A percentile compares a stretch with the other conserved stretches of the same genome.
phyloP scores from a whole-genome alignment of 1,140 invertebrate genomes.

The Callitettix versicolor region DNA sequence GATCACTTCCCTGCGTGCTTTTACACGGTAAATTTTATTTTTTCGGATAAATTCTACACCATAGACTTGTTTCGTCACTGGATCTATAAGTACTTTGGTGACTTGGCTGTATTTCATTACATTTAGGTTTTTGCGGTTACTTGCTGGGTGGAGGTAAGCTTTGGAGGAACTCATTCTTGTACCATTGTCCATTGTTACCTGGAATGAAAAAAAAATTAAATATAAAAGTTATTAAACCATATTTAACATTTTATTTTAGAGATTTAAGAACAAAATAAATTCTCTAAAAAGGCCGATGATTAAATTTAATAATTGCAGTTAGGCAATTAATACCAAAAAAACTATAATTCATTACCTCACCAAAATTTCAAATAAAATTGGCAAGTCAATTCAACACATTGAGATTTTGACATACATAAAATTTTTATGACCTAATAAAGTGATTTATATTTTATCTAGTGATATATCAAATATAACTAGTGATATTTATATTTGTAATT shows the following conservation, averaged over 20 bases:
- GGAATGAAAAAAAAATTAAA: conserved; percentile 28
- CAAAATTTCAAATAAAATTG: too few species aligned
- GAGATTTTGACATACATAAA: too few species aligned
- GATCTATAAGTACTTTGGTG: conserved; percentile 42
- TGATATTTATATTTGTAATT: too few species aligned
- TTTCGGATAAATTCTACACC: conserved; percentile 43
- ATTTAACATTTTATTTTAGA: background rate
- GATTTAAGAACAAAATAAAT: background rate
- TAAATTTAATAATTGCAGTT: too few species aligned
- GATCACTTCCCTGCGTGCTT: conserved; percentile 45
- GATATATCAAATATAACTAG: too few species aligned
- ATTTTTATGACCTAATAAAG: too few species aligned
- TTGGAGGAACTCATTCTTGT: conserved; percentile 49
- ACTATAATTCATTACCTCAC: background rate
- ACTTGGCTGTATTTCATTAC: conserved; percentile 37
- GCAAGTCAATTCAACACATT: too few species aligned
- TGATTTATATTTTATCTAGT: too few species aligned
- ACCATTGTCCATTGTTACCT: conserved; percentile 51
- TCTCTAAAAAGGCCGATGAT: too few species aligned
- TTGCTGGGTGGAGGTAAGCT: conserved; percentile 40
- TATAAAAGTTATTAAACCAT: background rate
- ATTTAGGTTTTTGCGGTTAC: conserved; percentile 32
- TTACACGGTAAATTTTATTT: conserved; percentile 30
- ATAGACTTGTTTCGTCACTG: conserved; percentile 41
- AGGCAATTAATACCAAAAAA: background rate